Conservation (phyloP, 2,113 vertebrate genomes). For the Oceanites oceanicus region DNA sequence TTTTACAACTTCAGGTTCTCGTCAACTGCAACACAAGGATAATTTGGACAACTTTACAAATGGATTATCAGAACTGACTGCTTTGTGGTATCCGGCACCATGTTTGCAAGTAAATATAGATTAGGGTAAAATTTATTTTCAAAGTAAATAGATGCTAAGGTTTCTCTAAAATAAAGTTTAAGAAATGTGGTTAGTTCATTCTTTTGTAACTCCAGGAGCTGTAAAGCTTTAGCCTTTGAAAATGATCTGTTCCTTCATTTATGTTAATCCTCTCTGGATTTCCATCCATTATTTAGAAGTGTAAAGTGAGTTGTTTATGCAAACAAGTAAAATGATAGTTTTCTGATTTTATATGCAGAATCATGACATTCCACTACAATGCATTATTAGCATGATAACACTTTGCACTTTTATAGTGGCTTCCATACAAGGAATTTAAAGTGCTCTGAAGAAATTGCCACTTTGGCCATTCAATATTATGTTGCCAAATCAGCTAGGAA, state of each 20-base stretch:
- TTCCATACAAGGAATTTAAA: not conserved
- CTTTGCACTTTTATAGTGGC: not conserved
- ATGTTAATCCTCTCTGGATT: conserved; percentile 24
- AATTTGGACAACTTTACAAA: not conserved
- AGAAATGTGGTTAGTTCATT: not conserved
- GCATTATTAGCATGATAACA: not conserved
- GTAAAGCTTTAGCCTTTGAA: not conserved
- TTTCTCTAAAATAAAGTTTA: not conserved
- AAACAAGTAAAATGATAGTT: not conserved
- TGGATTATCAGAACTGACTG: not conserved
- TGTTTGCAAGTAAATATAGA: not conserved
- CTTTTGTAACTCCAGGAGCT: not conserved
- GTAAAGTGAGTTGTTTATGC: not conserved
- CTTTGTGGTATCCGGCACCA: not conserved
- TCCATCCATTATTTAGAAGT: not conserved
- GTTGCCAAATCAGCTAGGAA: not conserved
- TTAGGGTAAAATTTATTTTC: not conserved
- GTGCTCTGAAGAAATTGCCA: not conserved
- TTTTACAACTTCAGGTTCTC: not conserved
- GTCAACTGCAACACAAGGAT: not conserved
- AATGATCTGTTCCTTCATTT: not conserved
- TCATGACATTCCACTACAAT: not conserved
- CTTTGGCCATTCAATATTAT: not conserved
- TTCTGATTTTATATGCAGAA: not conserved
- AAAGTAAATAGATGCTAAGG: not conserved